Conservation (phyloP, 1,140 invertebrate genomes). For the Caenorhabditis remanei region DNA sequence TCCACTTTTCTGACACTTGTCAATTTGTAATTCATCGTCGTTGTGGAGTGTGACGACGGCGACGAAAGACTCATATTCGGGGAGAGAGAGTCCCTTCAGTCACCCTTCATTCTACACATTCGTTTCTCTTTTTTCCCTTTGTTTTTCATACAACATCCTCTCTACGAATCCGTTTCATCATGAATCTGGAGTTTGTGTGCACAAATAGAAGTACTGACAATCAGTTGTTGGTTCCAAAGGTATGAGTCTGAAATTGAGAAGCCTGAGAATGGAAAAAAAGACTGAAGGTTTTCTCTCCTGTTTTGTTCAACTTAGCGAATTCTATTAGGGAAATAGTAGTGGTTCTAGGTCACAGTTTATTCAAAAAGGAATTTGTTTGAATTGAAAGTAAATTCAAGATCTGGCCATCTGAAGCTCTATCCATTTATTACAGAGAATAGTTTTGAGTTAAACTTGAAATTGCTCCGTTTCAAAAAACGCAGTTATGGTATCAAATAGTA, state of each 20-base stretch:
- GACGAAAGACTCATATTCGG: conserved; percentile 40
- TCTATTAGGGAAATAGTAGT: not conserved
- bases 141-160: conserved; percentile 3
- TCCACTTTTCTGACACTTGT: conserved; percentile 47
- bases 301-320: not conserved
- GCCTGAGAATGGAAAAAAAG: not conserved
- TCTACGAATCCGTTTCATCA: not conserved
- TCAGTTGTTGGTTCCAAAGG: conserved; percentile 36
- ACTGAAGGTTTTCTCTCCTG: not conserved
- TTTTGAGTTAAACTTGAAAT: no score
- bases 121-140: not conserved
- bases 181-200: conserved; percentile 37
- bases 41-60: conserved; percentile 4
- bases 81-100: not conserved
- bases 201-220: conserved; percentile 28
- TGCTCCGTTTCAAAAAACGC: no score
- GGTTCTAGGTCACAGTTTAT: no score
- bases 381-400: no score
- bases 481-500: no score
- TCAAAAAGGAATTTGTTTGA: no score
- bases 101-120: not conserved
- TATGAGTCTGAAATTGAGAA: not conserved
- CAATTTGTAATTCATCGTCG: conserved; percentile 53
- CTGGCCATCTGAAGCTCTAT: no score
- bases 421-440: no score